phyloP scores from a whole-genome alignment of 1,140 invertebrate genomes.

The Zaprionus ornatus region DNA sequence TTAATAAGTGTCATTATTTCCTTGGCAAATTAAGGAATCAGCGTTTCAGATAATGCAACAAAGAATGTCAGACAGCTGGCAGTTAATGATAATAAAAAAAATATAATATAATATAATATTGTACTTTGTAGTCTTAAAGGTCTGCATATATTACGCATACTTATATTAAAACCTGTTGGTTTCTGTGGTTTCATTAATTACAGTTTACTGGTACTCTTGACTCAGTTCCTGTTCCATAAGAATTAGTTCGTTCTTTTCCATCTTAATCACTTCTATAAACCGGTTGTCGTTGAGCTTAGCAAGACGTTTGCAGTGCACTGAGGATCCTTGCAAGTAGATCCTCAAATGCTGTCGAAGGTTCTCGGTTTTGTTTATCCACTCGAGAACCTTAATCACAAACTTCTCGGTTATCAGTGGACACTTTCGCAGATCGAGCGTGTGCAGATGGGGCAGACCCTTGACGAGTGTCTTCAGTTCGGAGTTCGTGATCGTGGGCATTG shows the following conservation, averaged over 20 bases:
- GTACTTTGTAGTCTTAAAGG: not conserved
- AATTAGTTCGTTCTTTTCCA: not conserved
- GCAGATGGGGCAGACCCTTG: not conserved
- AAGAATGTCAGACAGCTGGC: not conserved
- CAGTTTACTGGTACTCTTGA: not conserved
- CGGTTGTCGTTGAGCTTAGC: not conserved
- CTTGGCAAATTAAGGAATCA: not conserved
- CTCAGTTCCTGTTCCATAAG: not conserved
- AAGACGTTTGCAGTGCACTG: not conserved
- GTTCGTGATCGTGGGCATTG: not conserved
- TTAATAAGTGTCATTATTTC: not conserved
- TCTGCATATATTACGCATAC: not conserved
- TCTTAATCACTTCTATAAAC: not conserved
- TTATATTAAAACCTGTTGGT: not conserved
- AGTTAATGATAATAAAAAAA: not conserved
- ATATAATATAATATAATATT: too few species aligned
- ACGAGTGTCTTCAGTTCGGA: not conserved
- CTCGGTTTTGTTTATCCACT: conserved; percentile 1
- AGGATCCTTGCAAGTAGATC: not conserved
- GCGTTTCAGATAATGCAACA: not conserved
- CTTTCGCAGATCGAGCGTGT: conserved; percentile 3
- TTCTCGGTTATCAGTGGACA: not conserved
- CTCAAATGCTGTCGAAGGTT: not conserved
- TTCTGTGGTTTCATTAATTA: too few species aligned
- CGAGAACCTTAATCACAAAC: not conserved